A percentile compares a stretch with the other conserved stretches of the same genome.
Conservation (phyloP, 2,888 invertebrate species). For the Trileptium ribeirensis region DNA sequence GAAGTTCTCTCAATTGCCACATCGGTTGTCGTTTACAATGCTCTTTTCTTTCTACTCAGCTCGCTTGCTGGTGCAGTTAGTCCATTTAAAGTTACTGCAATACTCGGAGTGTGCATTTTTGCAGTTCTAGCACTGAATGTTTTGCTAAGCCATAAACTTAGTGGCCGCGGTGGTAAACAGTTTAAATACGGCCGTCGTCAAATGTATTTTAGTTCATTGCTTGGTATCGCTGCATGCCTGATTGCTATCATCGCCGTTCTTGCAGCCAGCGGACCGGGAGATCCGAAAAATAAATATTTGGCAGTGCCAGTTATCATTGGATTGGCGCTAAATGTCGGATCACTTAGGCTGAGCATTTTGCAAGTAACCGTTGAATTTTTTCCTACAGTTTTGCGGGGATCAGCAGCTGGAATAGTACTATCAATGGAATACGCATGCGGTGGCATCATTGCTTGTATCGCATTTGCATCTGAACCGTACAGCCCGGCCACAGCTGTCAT, state of each 20-base stretch:
- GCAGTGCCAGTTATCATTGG: not conserved
- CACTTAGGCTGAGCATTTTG: not conserved
- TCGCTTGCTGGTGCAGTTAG: not conserved
- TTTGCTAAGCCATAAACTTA: not conserved
- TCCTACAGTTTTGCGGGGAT: not conserved
- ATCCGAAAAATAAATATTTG: not conserved
- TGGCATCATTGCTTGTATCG: not conserved
- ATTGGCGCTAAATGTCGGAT: not conserved
- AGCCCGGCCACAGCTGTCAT: not conserved
- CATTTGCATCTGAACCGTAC: not conserved
- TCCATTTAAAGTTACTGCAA: not conserved
- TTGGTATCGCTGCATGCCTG: not conserved
- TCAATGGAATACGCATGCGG: not conserved
- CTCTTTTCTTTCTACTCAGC: not conserved
- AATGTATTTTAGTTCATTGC: not conserved
- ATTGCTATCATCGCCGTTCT: not conserved
- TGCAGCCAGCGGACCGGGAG: too few relatives aligned
- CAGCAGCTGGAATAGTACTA: not conserved
- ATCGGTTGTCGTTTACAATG: not conserved
- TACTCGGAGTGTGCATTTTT: not conserved
- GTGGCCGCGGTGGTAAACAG: too few relatives aligned
- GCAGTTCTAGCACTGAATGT: not conserved
- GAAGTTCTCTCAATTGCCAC: not conserved
- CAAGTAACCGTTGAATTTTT: not conserved
- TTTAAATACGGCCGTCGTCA: not conserved